Conservation (phyloP, 2,888 invertebrate genomes). For the Leptogaster cylindrica region DNA sequence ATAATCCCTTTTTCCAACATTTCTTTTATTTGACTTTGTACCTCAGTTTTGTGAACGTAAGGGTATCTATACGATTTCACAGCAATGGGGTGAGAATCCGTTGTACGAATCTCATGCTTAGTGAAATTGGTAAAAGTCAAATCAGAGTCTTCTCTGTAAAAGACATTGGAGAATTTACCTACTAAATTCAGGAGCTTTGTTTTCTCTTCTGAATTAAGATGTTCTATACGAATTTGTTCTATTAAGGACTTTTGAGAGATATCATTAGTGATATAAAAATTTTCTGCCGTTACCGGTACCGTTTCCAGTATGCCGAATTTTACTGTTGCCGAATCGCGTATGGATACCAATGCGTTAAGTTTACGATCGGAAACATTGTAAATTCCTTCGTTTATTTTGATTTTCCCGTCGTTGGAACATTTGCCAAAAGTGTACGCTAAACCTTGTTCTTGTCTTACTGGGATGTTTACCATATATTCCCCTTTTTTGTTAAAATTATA, state of each 20-base stretch:
- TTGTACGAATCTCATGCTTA: not conserved
- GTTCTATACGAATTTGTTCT: no score
- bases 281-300: not conserved
- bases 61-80: slow-evolving; percentile 23
- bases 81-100: not conserved
- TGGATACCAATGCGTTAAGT: not conserved
- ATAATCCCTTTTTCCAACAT: slow-evolving; percentile 49
- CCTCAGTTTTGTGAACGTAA: slow-evolving; percentile 7
- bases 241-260: no score
- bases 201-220: no score
- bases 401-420: not conserved
- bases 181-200: no score
- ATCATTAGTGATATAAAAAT: no score
- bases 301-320: not conserved
- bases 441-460: not conserved
- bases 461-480: not conserved
- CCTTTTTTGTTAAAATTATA: not conserved
- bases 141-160: not conserved
- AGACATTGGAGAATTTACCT: not conserved
- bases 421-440: not conserved
- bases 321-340: not conserved
- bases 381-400: not conserved
- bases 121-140: no score
- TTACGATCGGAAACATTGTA: not conserved
- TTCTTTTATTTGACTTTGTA: slow-evolving; percentile 40